These are phyloP conservation scores for Muscicapa adusta DNA, from an alignment of 2,113 vertebrate genomes.

Conservation along the genomic window DNA sequence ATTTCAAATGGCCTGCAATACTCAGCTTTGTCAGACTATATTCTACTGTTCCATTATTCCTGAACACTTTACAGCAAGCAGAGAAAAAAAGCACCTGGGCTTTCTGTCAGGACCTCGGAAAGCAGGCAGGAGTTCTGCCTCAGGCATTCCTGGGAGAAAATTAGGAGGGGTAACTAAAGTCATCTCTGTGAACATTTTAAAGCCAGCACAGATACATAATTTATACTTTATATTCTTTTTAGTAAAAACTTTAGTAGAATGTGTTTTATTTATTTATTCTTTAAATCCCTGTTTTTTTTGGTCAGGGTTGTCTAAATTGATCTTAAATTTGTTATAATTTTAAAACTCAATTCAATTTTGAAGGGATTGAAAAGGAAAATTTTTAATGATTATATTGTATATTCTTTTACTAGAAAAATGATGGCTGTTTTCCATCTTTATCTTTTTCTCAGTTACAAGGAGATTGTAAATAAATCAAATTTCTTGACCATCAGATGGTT, in stretches of 20 bases:
- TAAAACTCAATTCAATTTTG: constrained; percentile 27
- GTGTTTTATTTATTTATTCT: background rate
- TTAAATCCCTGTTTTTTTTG: background rate
- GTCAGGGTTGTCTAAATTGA: background rate
- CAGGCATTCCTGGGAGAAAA: constrained; percentile 20
- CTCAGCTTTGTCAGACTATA: background rate
- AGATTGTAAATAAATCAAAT: background rate
- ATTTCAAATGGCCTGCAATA: background rate
- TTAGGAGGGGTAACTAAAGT: background rate
- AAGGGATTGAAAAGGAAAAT: background rate
- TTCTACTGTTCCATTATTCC: background rate
- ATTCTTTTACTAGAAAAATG: background rate
- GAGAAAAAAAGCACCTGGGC: background rate
- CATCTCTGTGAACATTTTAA: background rate
- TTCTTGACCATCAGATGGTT: background rate
- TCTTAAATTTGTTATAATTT: constrained; percentile 22
- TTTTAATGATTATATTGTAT: background rate
- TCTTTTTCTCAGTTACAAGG: background rate
- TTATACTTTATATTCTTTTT: background rate
- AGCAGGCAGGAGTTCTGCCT: constrained; percentile 7
- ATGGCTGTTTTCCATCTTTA: background rate
- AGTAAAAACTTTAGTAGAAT: background rate
- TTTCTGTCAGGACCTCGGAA: background rate
- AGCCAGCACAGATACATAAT: constrained; percentile 49
- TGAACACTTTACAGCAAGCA: background rate